Conservation (phyloP, 2,888 invertebrate genomes). For the Cephus spinipes region DNA sequence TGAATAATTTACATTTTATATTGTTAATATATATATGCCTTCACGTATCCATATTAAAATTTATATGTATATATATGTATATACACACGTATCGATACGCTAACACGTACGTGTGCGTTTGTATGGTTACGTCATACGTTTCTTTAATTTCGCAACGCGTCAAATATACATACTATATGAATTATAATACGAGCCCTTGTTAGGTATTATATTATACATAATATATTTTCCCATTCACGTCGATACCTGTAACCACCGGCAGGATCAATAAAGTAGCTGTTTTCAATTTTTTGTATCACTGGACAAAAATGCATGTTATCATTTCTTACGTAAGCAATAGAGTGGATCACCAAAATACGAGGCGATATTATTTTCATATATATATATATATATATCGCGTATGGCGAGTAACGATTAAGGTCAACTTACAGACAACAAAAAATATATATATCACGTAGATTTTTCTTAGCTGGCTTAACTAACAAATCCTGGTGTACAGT, state of each 20-base stretch:
- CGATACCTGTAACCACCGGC: slow-evolving; percentile 4
- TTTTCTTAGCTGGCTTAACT: slow-evolving; percentile 20
- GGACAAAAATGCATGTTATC: slow-evolving; percentile 2
- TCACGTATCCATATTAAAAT: slow-evolving; percentile 8
- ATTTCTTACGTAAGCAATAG: not conserved
- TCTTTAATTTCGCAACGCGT: not conserved
- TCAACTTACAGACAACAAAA: not conserved
- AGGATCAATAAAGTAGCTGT: slow-evolving; percentile 8
- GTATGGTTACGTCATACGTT: not conserved
- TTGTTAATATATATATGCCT: slow-evolving; percentile 36
- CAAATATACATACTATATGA: slow-evolving; percentile 1
- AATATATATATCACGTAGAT: slow-evolving; percentile 7
- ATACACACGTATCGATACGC: slow-evolving; percentile 16
- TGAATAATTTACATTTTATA: slow-evolving; percentile 62
- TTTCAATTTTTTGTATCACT: not conserved
- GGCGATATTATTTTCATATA: no score
- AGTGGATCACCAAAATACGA: no score
- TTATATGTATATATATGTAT: slow-evolving; percentile 19
- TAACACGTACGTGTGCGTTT: slow-evolving; percentile 19
- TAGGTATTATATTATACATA: not conserved
- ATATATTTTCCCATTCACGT: not conserved
- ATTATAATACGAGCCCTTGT: slow-evolving; percentile 1
- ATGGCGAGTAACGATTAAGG: no score
- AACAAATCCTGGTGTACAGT: slow-evolving; percentile 32
- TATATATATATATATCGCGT: no score